A percentile compares a stretch with the other conserved stretches of the same genome.
Evolutionary conservation across 2,797 vertebrate genomes (phyloP).

Genomic region (Cirrhinus mrigala): DNA sequence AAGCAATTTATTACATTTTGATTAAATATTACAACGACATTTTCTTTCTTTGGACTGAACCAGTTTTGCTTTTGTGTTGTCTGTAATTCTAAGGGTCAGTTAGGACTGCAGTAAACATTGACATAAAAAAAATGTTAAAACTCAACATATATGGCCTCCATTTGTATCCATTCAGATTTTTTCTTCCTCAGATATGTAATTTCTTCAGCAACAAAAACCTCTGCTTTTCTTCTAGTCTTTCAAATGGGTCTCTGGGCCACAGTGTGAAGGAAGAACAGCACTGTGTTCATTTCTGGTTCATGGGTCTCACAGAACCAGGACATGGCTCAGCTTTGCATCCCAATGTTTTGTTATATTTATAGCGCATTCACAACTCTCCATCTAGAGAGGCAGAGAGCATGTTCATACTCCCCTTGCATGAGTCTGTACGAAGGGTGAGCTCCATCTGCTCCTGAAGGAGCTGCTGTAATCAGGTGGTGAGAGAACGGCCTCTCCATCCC

Average conservation of each 20-base stretch:
- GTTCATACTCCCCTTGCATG: conserved; percentile 1
- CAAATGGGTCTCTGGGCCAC: not conserved
- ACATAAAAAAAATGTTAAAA: not conserved
- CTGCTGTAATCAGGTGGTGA: conserved; percentile 30
- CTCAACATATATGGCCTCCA: not conserved
- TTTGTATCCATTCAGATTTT: not conserved
- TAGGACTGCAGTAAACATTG: not conserved
- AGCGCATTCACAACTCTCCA: not conserved
- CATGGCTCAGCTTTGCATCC: conserved; percentile 13
- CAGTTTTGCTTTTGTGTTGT: no score
- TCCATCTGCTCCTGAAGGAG: conserved; percentile 41
- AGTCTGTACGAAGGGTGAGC: not conserved
- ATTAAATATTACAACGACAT: not conserved
- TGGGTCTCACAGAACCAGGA: conserved; percentile 5
- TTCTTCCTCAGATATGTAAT: no score
- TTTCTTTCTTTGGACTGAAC: not conserved
- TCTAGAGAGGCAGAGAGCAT: conserved; percentile 17
- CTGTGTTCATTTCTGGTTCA: conserved; percentile 36
- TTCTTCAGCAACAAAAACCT: not conserved
- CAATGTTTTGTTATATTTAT: conserved; percentile 37
- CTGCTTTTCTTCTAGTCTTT: not conserved
- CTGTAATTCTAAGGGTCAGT: not conserved
- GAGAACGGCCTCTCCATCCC: not conserved
- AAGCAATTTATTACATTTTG: not conserved
- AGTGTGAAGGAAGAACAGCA: not conserved